Base-by-base conservation (phyloP, 2,113 vertebrate species). In the Patagioenas fasciata region DNA sequence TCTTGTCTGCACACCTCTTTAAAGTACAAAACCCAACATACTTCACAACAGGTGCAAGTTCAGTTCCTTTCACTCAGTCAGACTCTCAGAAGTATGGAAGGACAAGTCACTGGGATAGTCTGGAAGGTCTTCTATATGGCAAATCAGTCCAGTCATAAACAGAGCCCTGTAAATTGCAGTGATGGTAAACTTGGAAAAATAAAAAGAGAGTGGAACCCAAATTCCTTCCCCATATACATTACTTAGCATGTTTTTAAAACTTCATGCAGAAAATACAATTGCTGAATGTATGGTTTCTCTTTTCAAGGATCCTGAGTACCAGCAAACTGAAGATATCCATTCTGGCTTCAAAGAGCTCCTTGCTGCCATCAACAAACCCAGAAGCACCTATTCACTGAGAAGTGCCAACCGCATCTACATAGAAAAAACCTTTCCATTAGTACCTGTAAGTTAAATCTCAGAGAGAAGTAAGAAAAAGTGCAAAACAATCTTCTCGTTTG, bases 351-450 rank as follows among this genome's bases (percentile, higher is more conserved):
- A 97, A 80, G 40, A 54, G 5, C 83, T 98, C 38, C 85, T 94
- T 36, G 61, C 93, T 51, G 89, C 71, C 53, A 81, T 98, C 50
- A 97, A 96, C 80, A 97, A 96, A 77, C 88, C 95, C 44, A 98
- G 95, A 70, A 90, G 71, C 17, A 60, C 67, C 32, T 97, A 97
- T 47, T 38, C 90, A 0, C 95, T 98, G 84, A 98, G 70, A 93
- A 94, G 47, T 50, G 98, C 97, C 83, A 98, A 97, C 3, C 79
- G 95, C 36, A 51, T 98, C n/a, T 98, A 96, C 0, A 23, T 75
- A 9, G 97, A 98, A 71, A 96, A 97, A 89, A 96, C 29, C 3
- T 96, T 92, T 13, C 17, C 56, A 7, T 93, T 98, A 90, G 6
- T 91, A 44, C 77, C 78, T 13, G 97, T 98, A 95, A 97, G 97